phyloP scores from a whole-genome alignment of 2,113 vertebrate genomes.

The Pithys albifrons region DNA sequence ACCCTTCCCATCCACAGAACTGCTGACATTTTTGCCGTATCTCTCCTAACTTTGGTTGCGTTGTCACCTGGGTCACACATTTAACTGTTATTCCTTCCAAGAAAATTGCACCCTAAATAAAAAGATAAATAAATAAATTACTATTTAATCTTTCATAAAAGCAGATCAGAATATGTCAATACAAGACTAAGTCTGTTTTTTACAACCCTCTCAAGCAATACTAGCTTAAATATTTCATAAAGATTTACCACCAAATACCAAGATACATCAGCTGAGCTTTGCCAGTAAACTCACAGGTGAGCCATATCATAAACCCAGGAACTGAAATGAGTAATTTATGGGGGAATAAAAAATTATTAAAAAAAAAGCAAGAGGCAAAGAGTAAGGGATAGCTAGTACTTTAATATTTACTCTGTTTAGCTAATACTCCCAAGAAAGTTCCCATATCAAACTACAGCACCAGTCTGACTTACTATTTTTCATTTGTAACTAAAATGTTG shows the following conservation, averaged over 20 bases:
- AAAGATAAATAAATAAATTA: background rate
- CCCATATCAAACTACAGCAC: background rate
- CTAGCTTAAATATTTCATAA: background rate
- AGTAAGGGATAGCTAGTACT: background rate
- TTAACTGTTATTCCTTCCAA: conserved; percentile 92
- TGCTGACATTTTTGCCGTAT: conserved; percentile 92
- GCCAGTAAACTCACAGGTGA: background rate
- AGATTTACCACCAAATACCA: background rate
- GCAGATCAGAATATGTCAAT: background rate
- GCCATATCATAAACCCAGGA: background rate
- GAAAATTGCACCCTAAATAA: conserved; percentile 89
- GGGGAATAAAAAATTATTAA: too few species aligned
- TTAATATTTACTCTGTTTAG: background rate
- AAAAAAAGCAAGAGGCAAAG: background rate
- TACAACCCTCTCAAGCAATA: background rate
- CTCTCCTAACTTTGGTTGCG: conserved; percentile 89
- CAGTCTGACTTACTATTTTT: background rate
- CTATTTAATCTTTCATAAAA: background rate
- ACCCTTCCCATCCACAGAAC: conserved; percentile 95
- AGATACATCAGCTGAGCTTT: background rate
- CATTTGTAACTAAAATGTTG: background rate
- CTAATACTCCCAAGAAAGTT: background rate
- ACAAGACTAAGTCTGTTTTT: background rate
- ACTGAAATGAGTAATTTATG: background rate
- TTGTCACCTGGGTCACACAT: conserved; percentile 90